phyloP scores from a whole-genome alignment of 2,113 vertebrate species.

The Scophthalmus maximus region DNA sequence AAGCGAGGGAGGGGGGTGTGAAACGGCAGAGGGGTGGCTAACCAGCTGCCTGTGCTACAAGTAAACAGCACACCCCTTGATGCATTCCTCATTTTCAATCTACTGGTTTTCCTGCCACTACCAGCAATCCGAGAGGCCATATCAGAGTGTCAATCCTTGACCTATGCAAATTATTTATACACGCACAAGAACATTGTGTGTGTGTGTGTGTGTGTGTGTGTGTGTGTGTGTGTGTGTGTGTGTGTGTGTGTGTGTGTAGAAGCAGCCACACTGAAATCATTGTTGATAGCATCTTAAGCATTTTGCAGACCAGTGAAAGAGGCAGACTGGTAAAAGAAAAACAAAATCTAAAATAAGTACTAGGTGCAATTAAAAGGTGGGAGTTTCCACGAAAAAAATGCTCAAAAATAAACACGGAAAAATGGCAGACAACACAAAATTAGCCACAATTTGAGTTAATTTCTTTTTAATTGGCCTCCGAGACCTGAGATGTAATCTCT shows the following conservation, averaged over 20 bases:
- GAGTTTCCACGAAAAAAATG: constrained; percentile 82
- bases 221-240: constrained; percentile 22
- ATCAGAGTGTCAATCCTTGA: constrained; percentile 88
- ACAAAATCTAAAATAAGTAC: constrained; percentile 68
- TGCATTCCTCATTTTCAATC: constrained; percentile 87
- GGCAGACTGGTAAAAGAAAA: constrained; percentile 29
- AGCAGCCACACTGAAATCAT: constrained; percentile 90
- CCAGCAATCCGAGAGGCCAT: constrained; percentile 82
- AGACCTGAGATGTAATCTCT: constrained; percentile 81
- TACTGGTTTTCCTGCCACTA: constrained; percentile 89
- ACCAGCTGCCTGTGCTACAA: constrained; percentile 90
- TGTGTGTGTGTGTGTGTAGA: constrained; percentile 21
- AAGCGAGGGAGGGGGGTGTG: constrained; percentile 81
- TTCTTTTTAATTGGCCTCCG: constrained; percentile 81
- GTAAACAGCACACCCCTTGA: constrained; percentile 91
- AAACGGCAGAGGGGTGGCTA: constrained; percentile 79
- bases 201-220: constrained; percentile 22
- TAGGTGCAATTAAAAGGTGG: constrained; percentile 83
- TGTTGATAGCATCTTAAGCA: constrained; percentile 92
- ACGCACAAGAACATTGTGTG: constrained; percentile 43
- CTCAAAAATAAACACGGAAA: constrained; percentile 85
- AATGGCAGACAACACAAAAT: constrained; percentile 84
- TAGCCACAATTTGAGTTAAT: constrained; percentile 81
- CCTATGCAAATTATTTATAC: constrained; percentile 66
- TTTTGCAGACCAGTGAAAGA: constrained; percentile 87